Percentiles rank a stretch among this genome's conserved stretches.
phyloP scores from a whole-genome alignment of 1,140 invertebrate species.

The Ephestia elutella region DNA sequence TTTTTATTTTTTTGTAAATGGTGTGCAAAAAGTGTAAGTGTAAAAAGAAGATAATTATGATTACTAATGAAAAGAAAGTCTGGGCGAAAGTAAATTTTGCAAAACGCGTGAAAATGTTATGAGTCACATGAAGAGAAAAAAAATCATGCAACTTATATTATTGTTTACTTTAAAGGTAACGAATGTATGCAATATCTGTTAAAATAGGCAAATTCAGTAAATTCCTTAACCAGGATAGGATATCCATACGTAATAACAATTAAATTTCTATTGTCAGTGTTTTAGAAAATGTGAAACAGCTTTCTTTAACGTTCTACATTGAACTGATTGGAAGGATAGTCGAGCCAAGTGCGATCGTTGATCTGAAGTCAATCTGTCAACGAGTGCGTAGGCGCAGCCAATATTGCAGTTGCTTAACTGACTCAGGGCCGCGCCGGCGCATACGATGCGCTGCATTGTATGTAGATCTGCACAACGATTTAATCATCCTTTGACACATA shows the following conservation, averaged over 20 bases:
- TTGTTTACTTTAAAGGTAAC: too few species aligned
- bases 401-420: neutral
- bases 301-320: neutral
- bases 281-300: neutral
- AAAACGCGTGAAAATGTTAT: too few species aligned
- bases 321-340: neutral
- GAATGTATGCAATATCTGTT: neutral
- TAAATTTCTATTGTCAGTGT: neutral
- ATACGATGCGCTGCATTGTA: neutral
- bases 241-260: neutral
- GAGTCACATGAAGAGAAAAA: too few species aligned
- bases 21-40: too few species aligned
- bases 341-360: neutral
- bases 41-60: too few species aligned
- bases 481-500: neutral
- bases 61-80: too few species aligned
- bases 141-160: too few species aligned
- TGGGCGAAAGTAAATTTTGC: too few species aligned
- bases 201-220: neutral
- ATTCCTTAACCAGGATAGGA: neutral
- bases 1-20: too few species aligned
- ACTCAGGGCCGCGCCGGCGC: neutral
- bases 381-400: neutral
- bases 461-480: neutral
- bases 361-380: neutral